Percentiles rank a stretch among this genome's conserved stretches.
Conservation (phyloP, 2,797 vertebrate species). For the Jordanella pulchra region DNA sequence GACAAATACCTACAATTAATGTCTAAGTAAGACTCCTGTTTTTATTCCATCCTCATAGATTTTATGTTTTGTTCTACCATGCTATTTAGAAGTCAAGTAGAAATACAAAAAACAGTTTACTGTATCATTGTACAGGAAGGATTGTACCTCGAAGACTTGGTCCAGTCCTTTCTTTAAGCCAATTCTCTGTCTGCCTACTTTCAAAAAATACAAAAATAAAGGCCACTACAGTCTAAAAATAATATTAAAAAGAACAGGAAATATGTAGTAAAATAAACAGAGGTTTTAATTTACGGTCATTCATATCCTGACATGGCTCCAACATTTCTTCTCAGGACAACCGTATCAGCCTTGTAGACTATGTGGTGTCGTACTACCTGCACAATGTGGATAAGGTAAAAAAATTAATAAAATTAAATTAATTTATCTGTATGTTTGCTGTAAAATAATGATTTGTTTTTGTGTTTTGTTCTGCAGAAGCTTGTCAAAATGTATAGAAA, state of each 20-base stretch:
- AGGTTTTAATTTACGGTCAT: background rate
- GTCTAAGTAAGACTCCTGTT: too few relatives aligned
- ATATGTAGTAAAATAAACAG: background rate
- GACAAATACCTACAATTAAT: too few relatives aligned
- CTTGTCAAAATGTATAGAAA: background rate
- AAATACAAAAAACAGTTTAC: too few relatives aligned
- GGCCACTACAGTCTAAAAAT: too few relatives aligned
- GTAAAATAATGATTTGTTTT: background rate
- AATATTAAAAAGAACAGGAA: background rate
- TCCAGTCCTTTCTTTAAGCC: too few relatives aligned
- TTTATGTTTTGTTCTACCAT: too few relatives aligned
- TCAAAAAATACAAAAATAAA: too few relatives aligned
- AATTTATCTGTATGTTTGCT: background rate
- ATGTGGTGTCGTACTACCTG: constrained; percentile 91
- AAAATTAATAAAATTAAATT: background rate
- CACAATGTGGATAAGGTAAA: constrained; percentile 90
- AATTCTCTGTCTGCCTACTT: too few relatives aligned
- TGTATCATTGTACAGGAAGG: too few relatives aligned
- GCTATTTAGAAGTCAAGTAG: too few relatives aligned
- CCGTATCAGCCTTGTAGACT: constrained; percentile 90
- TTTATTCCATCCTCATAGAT: too few relatives aligned
- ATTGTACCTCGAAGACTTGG: too few relatives aligned
- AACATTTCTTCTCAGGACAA: constrained; percentile 82
- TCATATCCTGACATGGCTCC: background rate
- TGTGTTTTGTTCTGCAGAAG: background rate